A percentile compares a stretch with the other conserved stretches of the same genome.
Evolutionary conservation across 2,113 vertebrate genomes (phyloP).

Genomic region (Sardina pilchardus): DNA sequence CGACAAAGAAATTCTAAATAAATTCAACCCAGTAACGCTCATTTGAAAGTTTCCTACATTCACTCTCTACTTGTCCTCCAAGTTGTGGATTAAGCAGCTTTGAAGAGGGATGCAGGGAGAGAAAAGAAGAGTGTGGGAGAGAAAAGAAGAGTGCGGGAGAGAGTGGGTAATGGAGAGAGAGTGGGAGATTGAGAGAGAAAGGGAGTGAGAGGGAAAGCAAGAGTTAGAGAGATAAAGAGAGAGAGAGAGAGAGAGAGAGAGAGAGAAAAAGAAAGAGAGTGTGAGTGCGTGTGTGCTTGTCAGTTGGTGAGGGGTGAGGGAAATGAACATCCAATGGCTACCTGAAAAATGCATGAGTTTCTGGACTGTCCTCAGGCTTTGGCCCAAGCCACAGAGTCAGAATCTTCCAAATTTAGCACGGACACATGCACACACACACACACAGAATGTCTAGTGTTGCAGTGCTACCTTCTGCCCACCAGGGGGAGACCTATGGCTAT

Average conservation of each 20-base stretch:
- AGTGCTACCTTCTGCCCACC: too few relatives aligned
- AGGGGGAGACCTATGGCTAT: too few relatives aligned
- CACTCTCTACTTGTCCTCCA: background rate
- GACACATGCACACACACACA: background rate
- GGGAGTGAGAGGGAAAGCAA: background rate
- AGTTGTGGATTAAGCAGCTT: background rate
- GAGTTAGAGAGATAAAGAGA: too few relatives aligned
- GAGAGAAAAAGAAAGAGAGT: background rate
- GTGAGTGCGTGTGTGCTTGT: background rate
- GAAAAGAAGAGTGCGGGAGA: background rate
- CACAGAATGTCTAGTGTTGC: background rate
- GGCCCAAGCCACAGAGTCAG: background rate
- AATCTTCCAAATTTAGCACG: background rate
- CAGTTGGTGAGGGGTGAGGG: background rate
- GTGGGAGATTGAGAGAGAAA: background rate
- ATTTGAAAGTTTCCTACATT: slow-evolving; percentile 2
- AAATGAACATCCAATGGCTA: background rate
- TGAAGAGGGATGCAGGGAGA: background rate
- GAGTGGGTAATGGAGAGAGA: background rate
- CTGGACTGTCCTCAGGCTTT: background rate
- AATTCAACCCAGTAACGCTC: background rate
- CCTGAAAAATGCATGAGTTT: too few relatives aligned
- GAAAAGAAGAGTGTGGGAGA: background rate
- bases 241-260: background rate
- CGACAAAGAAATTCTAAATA: background rate